Percentiles rank a stretch among this genome's conserved stretches.
Evolutionary conservation across 2,888 invertebrate genomes (phyloP).

Genomic region (Acrocera orbiculus): DNA sequence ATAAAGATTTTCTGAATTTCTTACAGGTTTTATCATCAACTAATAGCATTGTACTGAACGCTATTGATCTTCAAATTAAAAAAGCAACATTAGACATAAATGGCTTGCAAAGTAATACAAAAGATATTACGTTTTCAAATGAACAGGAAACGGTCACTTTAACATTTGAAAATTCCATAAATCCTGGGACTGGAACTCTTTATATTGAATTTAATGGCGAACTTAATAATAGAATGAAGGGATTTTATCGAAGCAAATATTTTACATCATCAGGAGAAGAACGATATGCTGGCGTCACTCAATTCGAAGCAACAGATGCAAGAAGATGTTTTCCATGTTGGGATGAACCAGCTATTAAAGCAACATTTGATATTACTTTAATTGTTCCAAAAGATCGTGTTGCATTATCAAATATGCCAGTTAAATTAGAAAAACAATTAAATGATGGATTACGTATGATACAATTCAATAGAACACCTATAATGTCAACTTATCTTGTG

Average conservation of each 20-base stretch:
- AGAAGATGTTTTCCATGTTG: slow-evolving; percentile 91
- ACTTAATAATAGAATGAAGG: slow-evolving; percentile 85
- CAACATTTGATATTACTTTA: slow-evolving; percentile 80
- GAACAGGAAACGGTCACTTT: slow-evolving; percentile 55
- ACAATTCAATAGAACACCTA: slow-evolving; percentile 66
- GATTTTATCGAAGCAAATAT: slow-evolving; percentile 87
- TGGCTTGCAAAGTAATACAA: too few relatives aligned
- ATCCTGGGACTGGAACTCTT: slow-evolving; percentile 38
- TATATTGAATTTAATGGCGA: slow-evolving; percentile 63
- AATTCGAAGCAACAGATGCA: slow-evolving; percentile 83
- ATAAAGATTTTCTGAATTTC: background rate
- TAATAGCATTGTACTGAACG: slow-evolving; percentile 55
- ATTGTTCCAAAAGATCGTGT: slow-evolving; percentile 64
- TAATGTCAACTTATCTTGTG: slow-evolving; percentile 91
- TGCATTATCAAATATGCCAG: slow-evolving; percentile 86
- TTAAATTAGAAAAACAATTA: slow-evolving; percentile 33
- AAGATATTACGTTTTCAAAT: slow-evolving; percentile 21
- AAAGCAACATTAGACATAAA: slow-evolving; percentile 40
- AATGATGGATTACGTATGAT: slow-evolving; percentile 35
- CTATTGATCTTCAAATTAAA: slow-evolving; percentile 54
- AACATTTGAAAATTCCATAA: slow-evolving; percentile 41
- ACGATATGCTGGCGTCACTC: slow-evolving; percentile 73
- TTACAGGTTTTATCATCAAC: slow-evolving; percentile 48
- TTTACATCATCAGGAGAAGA: slow-evolving; percentile 53
- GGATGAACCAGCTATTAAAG: slow-evolving; percentile 94